phyloP scores from a whole-genome alignment of 2,113 vertebrate genomes.

The Aythya baeri region DNA sequence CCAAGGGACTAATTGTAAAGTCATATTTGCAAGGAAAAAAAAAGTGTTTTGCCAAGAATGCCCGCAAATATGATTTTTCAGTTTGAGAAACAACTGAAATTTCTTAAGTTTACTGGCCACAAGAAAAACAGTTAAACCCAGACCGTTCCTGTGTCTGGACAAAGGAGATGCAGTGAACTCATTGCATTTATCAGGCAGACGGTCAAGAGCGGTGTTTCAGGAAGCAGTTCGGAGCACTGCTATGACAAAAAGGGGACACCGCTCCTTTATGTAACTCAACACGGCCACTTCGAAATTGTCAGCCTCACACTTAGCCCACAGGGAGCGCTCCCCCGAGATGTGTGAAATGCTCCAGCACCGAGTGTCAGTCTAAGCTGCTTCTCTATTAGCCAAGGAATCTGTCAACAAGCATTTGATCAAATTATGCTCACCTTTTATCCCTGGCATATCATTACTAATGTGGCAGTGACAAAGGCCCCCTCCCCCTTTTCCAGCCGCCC shows the following conservation, averaged over 20 bases:
- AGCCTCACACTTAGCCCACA: not conserved
- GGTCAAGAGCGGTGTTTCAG: not conserved
- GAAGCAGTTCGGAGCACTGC: constrained; percentile 23
- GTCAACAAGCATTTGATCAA: constrained; percentile 78
- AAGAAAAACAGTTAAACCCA: not conserved
- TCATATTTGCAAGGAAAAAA: not conserved
- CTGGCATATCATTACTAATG: constrained; percentile 77
- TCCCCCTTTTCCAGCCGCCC: constrained; percentile 43
- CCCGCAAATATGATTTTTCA: not conserved
- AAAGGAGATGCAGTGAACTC: constrained; percentile 1
- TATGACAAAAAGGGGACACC: not conserved
- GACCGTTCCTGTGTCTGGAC: not conserved
- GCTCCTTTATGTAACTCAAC: constrained; percentile 18
- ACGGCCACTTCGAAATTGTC: not conserved
- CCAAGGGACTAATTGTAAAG: not conserved
- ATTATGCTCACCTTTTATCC: constrained; percentile 82
- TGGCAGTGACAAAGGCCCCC: constrained; percentile 73
- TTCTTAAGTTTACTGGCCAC: not conserved
- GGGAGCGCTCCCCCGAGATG: not conserved
- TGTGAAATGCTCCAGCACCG: constrained; percentile 12
- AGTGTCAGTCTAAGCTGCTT: constrained; percentile 49
- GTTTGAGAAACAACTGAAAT: not conserved
- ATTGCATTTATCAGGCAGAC: constrained; percentile 15
- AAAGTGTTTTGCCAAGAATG: not conserved
- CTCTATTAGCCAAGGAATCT: constrained; percentile 74